A percentile compares a stretch with the other conserved stretches of the same genome.
These are phyloP conservation scores for Tetranychus cinnabarinus DNA, from an alignment of 1,140 invertebrate genomes.

Conservation along the genomic window DNA sequence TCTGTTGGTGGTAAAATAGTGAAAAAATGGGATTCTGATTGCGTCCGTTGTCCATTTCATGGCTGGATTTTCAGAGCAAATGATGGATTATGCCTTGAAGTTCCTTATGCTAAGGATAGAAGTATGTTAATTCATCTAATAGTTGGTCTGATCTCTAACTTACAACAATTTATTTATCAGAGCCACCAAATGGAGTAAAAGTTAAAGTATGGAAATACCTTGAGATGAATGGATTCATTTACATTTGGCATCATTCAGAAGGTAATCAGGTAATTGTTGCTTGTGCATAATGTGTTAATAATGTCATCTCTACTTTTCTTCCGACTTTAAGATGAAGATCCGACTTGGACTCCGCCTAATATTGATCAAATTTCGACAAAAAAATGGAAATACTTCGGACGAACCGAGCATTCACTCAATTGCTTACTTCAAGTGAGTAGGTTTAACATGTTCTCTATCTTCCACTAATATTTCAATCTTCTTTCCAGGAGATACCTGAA, in stretches of 20 bases:
- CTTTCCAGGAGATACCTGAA: conserved; percentile 57
- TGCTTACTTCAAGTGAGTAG: conserved; percentile 23
- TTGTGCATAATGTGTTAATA: background rate
- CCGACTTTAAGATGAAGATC: conserved; percentile 21
- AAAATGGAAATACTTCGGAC: conserved; percentile 39
- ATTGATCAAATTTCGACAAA: conserved; percentile 29
- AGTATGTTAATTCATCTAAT: background rate
- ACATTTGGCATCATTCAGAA: conserved; percentile 62
- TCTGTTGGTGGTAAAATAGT: background rate
- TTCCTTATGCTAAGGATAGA: conserved; percentile 31
- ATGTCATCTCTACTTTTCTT: background rate
- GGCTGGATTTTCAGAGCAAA: conserved; percentile 49
- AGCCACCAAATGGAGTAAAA: conserved; percentile 13
- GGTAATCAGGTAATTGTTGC: conserved; percentile 9
- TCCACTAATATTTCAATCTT: background rate
- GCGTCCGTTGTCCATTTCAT: conserved; percentile 69
- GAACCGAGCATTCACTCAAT: conserved; percentile 40
- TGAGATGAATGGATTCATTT: conserved; percentile 47
- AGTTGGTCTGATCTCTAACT: too few relatives aligned
- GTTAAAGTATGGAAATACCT: conserved; percentile 34
- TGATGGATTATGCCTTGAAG: conserved; percentile 40
- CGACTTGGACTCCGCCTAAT: conserved; percentile 38
- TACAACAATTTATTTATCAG: background rate
- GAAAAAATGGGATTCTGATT: conserved; percentile 17
- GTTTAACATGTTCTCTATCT: background rate